phyloP scores from a whole-genome alignment of 2,113 vertebrate species.

The Trematomus loennbergii region DNA sequence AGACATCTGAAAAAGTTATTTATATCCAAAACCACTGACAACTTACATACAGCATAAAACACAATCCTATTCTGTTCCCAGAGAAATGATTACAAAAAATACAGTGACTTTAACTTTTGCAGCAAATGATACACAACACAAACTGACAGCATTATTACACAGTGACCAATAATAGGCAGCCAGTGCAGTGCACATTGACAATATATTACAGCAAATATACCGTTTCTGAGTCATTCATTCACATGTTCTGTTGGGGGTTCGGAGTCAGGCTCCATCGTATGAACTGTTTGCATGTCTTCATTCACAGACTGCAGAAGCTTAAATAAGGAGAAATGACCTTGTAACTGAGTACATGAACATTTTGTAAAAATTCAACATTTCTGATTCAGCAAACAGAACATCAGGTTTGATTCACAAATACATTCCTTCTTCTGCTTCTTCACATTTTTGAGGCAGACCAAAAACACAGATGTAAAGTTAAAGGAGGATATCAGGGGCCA shows the following conservation, averaged over 20 bases:
- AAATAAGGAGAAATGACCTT: neutral
- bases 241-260: neutral
- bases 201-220: slow-evolving; percentile 42
- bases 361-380: neutral
- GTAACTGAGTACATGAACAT: neutral
- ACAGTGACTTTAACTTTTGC: slow-evolving; percentile 51
- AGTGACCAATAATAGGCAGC: slow-evolving; percentile 4
- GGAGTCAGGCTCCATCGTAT: neutral
- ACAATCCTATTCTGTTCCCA: neutral
- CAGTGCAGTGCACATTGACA: slow-evolving; percentile 47
- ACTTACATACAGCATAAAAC: neutral
- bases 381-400: neutral
- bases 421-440: neutral
- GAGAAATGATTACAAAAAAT: slow-evolving; percentile 8
- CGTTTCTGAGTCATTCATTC: neutral
- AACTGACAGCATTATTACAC: slow-evolving; percentile 8
- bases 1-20: neutral
- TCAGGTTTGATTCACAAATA: neutral
- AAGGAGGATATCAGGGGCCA: neutral
- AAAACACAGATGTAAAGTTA: neutral
- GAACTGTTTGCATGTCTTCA: neutral
- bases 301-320: neutral
- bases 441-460: neutral
- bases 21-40: slow-evolving; percentile 10
- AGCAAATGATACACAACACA: slow-evolving; percentile 29